These are phyloP conservation scores for Turdus rufiventris DNA, from an alignment of 2,113 vertebrate species.

Conservation along the genomic window DNA sequence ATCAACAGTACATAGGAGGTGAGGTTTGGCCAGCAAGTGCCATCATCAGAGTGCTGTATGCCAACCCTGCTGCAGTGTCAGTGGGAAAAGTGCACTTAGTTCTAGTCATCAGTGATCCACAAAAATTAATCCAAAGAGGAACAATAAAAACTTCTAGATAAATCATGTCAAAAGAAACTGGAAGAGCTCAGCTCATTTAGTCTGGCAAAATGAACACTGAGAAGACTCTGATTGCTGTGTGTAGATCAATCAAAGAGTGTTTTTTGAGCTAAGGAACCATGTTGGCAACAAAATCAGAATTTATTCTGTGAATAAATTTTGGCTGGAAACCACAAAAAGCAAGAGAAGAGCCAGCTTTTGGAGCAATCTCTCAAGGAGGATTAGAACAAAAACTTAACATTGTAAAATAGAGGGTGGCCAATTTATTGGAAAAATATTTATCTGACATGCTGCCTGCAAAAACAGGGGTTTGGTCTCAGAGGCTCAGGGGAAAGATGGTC, in stretches of 20 bases:
- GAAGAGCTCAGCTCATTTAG: neutral
- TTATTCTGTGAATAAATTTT: slow-evolving; percentile 12
- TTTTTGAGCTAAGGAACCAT: slow-evolving; percentile 8
- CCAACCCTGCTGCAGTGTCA: neutral
- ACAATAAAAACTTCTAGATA: neutral
- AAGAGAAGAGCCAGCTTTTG: neutral
- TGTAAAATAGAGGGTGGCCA: neutral
- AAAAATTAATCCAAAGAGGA: neutral
- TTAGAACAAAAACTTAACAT: neutral
- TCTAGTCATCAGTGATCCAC: rapidly evolving
- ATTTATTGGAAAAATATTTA: neutral
- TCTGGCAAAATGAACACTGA: neutral
- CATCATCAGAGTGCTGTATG: neutral
- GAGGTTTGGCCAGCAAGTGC: neutral
- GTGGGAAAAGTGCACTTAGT: neutral
- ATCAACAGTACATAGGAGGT: neutral
- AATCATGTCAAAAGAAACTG: neutral
- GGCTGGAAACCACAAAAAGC: slow-evolving; percentile 22
- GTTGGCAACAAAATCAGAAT: neutral
- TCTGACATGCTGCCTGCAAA: slow-evolving; percentile 26
- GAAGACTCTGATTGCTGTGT: neutral
- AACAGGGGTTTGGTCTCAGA: neutral
- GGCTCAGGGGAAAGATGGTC: neutral
- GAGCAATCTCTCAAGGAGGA: neutral
- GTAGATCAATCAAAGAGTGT: neutral